Percentiles rank a stretch among this genome's conserved stretches.
Conservation (phyloP, 2,113 vertebrate species). For the Ovis aries region ARS-UI_Ramb_v3.0 NC_056069.1:12664001-12664500, state of each 20-base stretch:
- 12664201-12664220: conserved; percentile 56
- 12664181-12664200: conserved; percentile 53
- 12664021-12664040: conserved; percentile 39
- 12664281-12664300: not conserved
- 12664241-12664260: conserved; percentile 69
- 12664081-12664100: conserved; percentile 17
- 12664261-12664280: conserved; percentile 62
- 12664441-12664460: not conserved
- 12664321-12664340: conserved; percentile 22
- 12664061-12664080: conserved; percentile 40
- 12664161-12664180: conserved; percentile 30
- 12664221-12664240: conserved; percentile 69
- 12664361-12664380: conserved; percentile 46
- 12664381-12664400: not conserved
- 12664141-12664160: conserved; percentile 57
- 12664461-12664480: not conserved
- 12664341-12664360: conserved; percentile 40
- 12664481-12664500: not conserved
- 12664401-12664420: conserved; percentile 2
- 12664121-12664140: conserved; percentile 58
- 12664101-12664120: not conserved
- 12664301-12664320: conserved; percentile 7
- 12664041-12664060: conserved; percentile 28
- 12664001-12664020: conserved; percentile 44
- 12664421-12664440: not conserved